Base-by-base conservation (phyloP, 2,113 vertebrate species). In the Ameiurus melas region DNA sequence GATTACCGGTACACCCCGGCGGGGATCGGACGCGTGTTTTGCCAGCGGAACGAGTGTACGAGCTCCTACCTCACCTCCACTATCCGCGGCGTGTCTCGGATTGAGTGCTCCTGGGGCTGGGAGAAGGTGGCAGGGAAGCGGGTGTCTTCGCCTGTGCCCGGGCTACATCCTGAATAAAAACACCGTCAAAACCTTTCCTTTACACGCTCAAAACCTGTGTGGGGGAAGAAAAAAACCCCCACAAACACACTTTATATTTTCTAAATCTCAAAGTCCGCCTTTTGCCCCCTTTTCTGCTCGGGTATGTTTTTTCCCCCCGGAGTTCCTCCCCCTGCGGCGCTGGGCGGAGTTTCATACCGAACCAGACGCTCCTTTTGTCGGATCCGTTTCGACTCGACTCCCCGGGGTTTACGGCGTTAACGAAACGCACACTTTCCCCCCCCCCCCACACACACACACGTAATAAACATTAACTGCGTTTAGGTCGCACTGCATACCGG, bases 261-360 rank as follows among this genome's bases (percentile, higher is more conserved):
- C 27, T 43, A 93, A 92, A 91, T 92, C 93, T 93, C 91, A 93
- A 93, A 93, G 94, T 95, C 92, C 94, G 92, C 93, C 93, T 95
- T 94, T 94, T 94, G 94, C 94, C 90, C 92, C 93, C 91, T 91
- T 93, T 93, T 90, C 88, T 89, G 2, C 90, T 92, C 89, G 92
- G 36, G 36, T 85, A 92, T 93, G 93, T 95, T 95, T 94, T 93
- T 95, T 94, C 93, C 93, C 92, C 92, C 85, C 89, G 92, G 95
- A 96, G 96, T 95, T 96, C 95, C 96, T 96, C 96, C 96, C 96
- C 96, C 95, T 95, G 95, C 96, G 96, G 95, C 95, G 95, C 95
- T 92, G 96, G 96, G 96, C 95, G 96, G 96, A 95, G 96, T 95
- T 96, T 95, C 96, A 95, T 94, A 95, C 96, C 96, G 95, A 94